Conservation (phyloP, 2,888 invertebrate genomes). For the Linhomoeus sp. region DNA sequence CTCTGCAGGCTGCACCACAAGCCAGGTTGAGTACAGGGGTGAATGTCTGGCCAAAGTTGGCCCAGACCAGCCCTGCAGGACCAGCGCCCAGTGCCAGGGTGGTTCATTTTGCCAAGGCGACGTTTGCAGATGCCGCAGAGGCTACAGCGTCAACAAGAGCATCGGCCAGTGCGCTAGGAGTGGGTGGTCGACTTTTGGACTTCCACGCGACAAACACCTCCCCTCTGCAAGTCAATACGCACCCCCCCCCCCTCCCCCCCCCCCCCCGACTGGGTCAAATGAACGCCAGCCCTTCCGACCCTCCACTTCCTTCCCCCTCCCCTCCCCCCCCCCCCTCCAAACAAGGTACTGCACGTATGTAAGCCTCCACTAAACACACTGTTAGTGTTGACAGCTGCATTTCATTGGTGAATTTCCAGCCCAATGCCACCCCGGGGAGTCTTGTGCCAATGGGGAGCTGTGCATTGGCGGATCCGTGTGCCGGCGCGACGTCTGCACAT, state of each 20-base stretch:
- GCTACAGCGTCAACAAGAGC: not conserved
- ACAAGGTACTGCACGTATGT: too few relatives aligned
- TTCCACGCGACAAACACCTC: too few relatives aligned
- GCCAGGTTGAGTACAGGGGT: slow-evolving; percentile 21
- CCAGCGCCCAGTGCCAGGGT: slow-evolving; percentile 20
- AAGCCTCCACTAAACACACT: too few relatives aligned
- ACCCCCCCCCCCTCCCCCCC: too few relatives aligned
- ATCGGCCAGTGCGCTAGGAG: too few relatives aligned
- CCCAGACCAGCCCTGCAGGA: slow-evolving; percentile 18
- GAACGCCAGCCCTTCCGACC: too few relatives aligned
- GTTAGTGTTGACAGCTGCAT: too few relatives aligned
- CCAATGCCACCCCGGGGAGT: slow-evolving; percentile 11
- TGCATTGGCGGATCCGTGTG: slow-evolving; percentile 6
- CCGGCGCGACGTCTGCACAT: not conserved
- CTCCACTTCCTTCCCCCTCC: too few relatives aligned
- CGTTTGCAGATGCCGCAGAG: slow-evolving; percentile 5
- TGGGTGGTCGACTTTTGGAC: too few relatives aligned
- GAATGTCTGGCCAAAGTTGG: slow-evolving; percentile 17
- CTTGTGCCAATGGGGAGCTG: slow-evolving; percentile 11
- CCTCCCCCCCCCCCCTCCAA: too few relatives aligned
- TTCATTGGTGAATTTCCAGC: slow-evolving; percentile 5
- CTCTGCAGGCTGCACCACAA: slow-evolving; percentile 13
- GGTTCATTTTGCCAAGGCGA: slow-evolving; percentile 3
- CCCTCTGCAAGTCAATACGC: too few relatives aligned
- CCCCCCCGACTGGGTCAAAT: too few relatives aligned